Conservation (phyloP, 2,797 vertebrate species). For the Acropternis orthonyx region DNA sequence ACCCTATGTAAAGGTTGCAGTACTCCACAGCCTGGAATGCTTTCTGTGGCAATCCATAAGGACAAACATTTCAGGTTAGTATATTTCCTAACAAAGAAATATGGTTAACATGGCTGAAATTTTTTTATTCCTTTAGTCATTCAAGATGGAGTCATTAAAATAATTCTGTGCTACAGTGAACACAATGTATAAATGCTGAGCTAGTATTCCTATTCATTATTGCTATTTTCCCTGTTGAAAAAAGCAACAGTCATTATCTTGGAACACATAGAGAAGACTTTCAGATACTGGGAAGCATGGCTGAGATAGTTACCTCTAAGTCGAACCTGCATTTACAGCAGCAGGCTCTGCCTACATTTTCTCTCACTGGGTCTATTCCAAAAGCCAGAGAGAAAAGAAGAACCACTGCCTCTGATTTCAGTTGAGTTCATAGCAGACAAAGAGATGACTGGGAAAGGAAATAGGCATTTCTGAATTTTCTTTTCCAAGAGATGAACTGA, state of each 20-base stretch:
- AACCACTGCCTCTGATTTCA: neutral
- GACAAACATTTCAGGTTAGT: neutral
- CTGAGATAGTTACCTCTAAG: neutral
- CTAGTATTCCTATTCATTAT: neutral
- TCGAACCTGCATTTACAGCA: neutral
- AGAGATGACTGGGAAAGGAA: neutral
- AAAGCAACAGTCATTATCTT: neutral
- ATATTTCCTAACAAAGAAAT: neutral
- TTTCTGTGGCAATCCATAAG: neutral
- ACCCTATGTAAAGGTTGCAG: neutral
- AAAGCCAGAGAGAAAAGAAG: neutral
- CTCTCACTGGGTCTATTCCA: neutral
- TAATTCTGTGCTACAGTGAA: neutral
- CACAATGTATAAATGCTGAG: neutral
- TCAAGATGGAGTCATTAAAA: neutral
- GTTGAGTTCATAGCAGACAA: neutral
- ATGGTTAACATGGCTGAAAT: neutral
- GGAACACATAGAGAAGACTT: neutral
- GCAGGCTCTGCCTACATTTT: neutral
- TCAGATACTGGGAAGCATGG: neutral
- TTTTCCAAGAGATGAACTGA: neutral
- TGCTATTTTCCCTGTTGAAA: neutral
- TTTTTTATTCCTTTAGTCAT: neutral
- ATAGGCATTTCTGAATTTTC: neutral
- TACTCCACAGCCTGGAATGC: neutral